Evolutionary conservation across 2,888 invertebrate genomes (phyloP), one percentile per base, ranked within the genome.

Genomic region (Cantharis rufa): DNA sequence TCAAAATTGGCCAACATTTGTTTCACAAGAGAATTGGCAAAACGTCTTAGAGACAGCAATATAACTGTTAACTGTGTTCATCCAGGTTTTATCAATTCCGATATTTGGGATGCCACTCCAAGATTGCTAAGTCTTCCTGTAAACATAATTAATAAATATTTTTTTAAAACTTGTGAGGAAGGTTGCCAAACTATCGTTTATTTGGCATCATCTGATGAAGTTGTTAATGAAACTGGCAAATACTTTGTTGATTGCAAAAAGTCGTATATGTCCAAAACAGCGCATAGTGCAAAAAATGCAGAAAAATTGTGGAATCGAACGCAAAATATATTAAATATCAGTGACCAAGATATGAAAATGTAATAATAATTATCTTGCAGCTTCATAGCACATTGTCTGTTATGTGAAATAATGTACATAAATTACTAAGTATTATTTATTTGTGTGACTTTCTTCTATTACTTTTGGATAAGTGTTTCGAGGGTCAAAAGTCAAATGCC

Each of bases 241-340:
- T 96, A 96, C 85, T 96, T 92, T 83, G 91, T 93, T 81, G 96
- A 96, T 84, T 96, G 96, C 84, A 91, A 90, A 84, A 93, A 94
- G 84, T 89, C 90, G 69, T 88, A 89, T 0, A 83, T 96, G 5
- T 92, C 91, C 3, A 85, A 88, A 0, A 90, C 91, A 0, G 93
- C 91, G 0, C 90, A 91, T 80, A 93, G 95, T 85, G 90, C 91
- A 88, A 92, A 91, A 0, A 92, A 92, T 78, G 95, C 94, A 2
- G 93, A 92, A 83, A 94, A 94, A 85, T 87, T 97, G 62, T 98
- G 97, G 97, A 95, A 96, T 84, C 89, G 94, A 68, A 95, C 96
- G 9, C 93, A 94, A 82, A 91, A 92, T 79, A 88, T 96, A 79
- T 93, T 92, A 2, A 93, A 94, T 80, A 88, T 96, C 78, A 91